Evolutionary conservation across 2,797 vertebrate genomes (phyloP).

Genomic region (Rhinogobio ventralis): DNA sequence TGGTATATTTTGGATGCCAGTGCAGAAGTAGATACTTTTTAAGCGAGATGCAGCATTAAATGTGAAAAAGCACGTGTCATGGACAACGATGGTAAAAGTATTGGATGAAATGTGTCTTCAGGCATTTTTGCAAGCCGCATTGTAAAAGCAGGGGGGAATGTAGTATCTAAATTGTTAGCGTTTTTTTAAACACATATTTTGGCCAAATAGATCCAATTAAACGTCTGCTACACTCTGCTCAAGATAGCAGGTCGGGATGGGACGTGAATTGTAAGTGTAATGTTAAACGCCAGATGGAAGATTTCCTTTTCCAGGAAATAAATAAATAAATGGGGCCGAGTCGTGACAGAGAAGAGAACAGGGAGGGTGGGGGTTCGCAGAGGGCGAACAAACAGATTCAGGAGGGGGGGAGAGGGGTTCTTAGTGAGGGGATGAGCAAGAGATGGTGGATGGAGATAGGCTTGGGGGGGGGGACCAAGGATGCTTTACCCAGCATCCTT

Average conservation of each 20-base stretch:
- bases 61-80: not conserved
- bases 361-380: constrained; percentile 48
- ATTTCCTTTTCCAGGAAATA: constrained; percentile 63
- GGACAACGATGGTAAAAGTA: not conserved
- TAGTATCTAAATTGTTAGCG: not conserved
- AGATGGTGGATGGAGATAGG: constrained; percentile 53
- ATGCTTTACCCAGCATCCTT: constrained; percentile 74
- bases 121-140: not conserved
- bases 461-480: too few species aligned
- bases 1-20: not conserved
- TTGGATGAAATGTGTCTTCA: not conserved
- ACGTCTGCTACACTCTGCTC: not conserved
- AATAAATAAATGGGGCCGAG: constrained; percentile 62
- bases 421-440: constrained; percentile 41
- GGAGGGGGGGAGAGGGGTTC: constrained; percentile 2
- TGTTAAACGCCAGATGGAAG: constrained; percentile 59
- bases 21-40: not conserved
- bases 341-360: constrained; percentile 65
- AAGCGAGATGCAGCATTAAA: not conserved
- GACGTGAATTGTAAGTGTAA: constrained; percentile 23
- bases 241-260: not conserved
- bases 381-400: constrained; percentile 53
- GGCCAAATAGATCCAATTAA: constrained; percentile 12
- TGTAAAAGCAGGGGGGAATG: too few species aligned
- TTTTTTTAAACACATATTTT: not conserved